Base-by-base conservation (phyloP, 2,113 vertebrate species). In the Mustelus asterias region DNA sequence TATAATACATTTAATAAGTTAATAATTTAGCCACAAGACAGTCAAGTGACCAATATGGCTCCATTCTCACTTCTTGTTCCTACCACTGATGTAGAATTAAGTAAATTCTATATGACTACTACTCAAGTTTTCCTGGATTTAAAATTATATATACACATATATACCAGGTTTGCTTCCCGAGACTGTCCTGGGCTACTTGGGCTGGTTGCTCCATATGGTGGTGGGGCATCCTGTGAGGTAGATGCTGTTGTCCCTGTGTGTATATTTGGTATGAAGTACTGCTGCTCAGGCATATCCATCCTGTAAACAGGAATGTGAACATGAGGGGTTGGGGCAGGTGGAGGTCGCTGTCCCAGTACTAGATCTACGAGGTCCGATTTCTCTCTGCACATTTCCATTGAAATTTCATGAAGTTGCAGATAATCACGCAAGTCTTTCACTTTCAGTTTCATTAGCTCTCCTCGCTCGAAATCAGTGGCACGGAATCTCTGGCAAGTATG, bases 381-480 rank as follows among this genome's bases (percentile, higher is more conserved):
- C 96, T 99, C 99, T 18, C 99, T 97, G 97, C 99, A 99, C 96
- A 98, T 97, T 96, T 99, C 98, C 0, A 99, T 99, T 95, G 99
- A 98, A 88, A 99, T 96, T 96, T 98, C 98, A 0, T 98, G 99
- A 83, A 99, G 98, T 78, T 98, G 98, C 96, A 99, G 96, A 96
- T 99, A 99, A 96, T 99, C 99, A 26, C 99, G 96, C 95, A 99
- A 97, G 92, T 99, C 99, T 97, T 99, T 99, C 97, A 99, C 99
- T 96, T 99, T 99, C 96, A 99, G 98, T 98, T 98, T 99, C 97
- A 99, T 99, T 13, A 99, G 97, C 97, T 99, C 99, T 0, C 98
- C 98, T 48, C 98, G 97, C 97, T 98, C 97, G 1, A 99, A 98
- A 90, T 98, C 97, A 1, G 98, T 98, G 96, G 98, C 98, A 6